Percentiles rank a stretch among this genome's conserved stretches.
phyloP scores from a whole-genome alignment of 1,140 invertebrate species.

The Pogonus chalceus region DNA sequence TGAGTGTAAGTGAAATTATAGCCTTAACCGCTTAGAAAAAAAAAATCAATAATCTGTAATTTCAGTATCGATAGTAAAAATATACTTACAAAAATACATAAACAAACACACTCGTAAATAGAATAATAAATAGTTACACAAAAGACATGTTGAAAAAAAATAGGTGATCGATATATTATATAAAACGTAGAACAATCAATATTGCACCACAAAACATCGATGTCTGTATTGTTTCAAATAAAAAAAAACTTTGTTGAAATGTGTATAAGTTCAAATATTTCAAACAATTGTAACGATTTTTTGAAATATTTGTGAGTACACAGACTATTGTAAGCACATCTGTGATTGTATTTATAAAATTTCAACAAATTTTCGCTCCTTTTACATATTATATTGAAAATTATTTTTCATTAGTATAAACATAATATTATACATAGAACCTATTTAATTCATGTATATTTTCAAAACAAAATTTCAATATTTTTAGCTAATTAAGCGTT shows the following conservation, averaged over 20 bases:
- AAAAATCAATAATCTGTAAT: no score
- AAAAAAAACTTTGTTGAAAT: slow-evolving; percentile 1
- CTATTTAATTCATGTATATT: not conserved
- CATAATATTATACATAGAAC: not conserved
- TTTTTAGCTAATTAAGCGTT: slow-evolving; percentile 4
- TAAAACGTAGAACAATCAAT: slow-evolving; percentile 5
- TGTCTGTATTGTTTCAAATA: not conserved
- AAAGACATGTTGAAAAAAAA: no score
- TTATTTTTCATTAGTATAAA: not conserved
- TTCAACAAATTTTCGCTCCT: slow-evolving; percentile 4
- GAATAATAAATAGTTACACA: no score
- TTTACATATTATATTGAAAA: not conserved
- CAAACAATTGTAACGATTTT: not conserved
- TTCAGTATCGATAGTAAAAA: no score
- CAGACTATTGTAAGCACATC: slow-evolving; percentile 2
- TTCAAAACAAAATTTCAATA: not conserved
- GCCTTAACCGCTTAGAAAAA: no score
- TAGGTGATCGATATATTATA: not conserved
- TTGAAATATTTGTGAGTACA: not conserved
- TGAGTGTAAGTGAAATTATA: no score
- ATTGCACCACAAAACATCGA: not conserved
- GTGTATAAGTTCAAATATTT: not conserved
- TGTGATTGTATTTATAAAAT: slow-evolving; percentile 7
- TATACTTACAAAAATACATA: not conserved
- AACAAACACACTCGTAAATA: not conserved